phyloP scores from a whole-genome alignment of 2,888 invertebrate species.

The Nymphalis polychloros region DNA sequence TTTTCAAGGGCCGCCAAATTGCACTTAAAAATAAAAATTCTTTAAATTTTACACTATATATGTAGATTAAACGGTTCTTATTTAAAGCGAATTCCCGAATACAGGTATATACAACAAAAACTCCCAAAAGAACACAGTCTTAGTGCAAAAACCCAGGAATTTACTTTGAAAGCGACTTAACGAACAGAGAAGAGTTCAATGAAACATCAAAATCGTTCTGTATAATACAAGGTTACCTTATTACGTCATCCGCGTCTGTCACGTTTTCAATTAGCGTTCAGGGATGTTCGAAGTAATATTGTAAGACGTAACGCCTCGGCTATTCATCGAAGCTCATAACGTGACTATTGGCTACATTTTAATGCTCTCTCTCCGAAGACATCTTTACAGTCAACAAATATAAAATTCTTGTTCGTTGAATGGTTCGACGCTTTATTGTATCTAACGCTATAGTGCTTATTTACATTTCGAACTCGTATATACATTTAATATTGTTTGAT shows the following conservation, averaged over 20 bases:
- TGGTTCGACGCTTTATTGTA: not conserved
- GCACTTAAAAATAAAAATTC: not conserved
- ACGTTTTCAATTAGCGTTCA: slow-evolving; percentile 77
- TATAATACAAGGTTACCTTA: slow-evolving; percentile 43
- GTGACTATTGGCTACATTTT: slow-evolving; percentile 33
- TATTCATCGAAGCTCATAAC: slow-evolving; percentile 37
- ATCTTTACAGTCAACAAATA: slow-evolving; percentile 28
- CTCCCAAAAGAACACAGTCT: too few relatives aligned
- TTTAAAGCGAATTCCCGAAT: too few relatives aligned
- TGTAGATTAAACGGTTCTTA: too few relatives aligned
- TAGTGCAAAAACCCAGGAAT: too few relatives aligned
- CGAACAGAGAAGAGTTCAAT: slow-evolving; percentile 6
- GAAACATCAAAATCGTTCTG: slow-evolving; percentile 20
- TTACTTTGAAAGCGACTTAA: too few relatives aligned
- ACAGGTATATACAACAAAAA: too few relatives aligned
- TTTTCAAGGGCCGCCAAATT: not conserved
- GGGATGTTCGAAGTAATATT: slow-evolving; percentile 47
- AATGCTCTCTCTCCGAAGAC: slow-evolving; percentile 27
- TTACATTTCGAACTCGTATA: not conserved
- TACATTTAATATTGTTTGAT: too few relatives aligned
- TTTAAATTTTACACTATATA: too few relatives aligned
- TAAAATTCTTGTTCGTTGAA: slow-evolving; percentile 27
- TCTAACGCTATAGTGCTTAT: not conserved
- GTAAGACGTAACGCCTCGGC: slow-evolving; percentile 26
- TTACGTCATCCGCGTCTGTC: slow-evolving; percentile 47